phyloP scores from a whole-genome alignment of 2,797 vertebrate genomes.

The Amniataba percoides region DNA sequence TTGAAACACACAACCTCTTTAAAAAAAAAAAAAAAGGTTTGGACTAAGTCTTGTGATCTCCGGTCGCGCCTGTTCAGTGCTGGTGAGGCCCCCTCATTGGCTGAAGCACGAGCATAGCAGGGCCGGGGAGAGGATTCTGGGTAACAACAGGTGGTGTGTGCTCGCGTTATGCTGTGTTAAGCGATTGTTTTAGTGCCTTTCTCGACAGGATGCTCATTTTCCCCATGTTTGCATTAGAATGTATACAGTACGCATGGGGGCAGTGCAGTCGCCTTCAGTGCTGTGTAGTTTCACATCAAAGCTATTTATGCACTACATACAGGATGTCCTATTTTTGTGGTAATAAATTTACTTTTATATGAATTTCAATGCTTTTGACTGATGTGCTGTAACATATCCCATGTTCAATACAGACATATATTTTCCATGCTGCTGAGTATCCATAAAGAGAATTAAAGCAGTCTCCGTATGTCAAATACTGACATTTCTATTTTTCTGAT shows the following conservation, averaged over 20 bases:
- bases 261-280: constrained; percentile 31
- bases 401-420: background rate
- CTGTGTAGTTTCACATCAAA: constrained; percentile 65
- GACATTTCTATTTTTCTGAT: constrained; percentile 35
- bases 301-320: constrained; percentile 84
- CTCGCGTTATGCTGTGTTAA: constrained; percentile 46
- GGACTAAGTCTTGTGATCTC: constrained; percentile 71
- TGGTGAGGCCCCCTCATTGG: constrained; percentile 71
- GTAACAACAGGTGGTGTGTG: constrained; percentile 52
- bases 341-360: constrained; percentile 86
- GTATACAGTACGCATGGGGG: constrained; percentile 43
- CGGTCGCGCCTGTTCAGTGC: constrained; percentile 58
- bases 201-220: constrained; percentile 69
- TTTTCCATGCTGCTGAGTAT: constrained; percentile 16
- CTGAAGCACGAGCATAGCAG: constrained; percentile 64
- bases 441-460: constrained; percentile 10
- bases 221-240: constrained; percentile 72
- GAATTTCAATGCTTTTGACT: constrained; percentile 50
- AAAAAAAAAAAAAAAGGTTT: background rate
- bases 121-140: constrained; percentile 70
- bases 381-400: constrained; percentile 25
- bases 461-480: constrained; percentile 7
- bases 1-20: constrained; percentile 25
- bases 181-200: constrained; percentile 83
- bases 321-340: constrained; percentile 83